Base-by-base conservation (phyloP, 2,797 vertebrate genomes). In the Sebastes vulpes region DNA sequence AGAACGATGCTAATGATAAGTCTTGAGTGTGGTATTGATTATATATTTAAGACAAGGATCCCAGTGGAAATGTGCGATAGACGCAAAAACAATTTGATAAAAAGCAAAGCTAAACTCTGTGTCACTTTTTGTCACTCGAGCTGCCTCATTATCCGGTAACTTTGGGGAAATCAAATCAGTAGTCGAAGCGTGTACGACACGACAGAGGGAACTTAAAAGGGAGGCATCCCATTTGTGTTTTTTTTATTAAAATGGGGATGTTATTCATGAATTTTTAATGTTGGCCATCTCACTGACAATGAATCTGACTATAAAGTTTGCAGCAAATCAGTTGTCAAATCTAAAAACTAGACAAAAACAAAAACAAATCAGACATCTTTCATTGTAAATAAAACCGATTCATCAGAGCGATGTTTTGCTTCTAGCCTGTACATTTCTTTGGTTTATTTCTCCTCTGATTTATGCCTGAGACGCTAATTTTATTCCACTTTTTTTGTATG, bases 401-500 rank as follows among this genome's bases (percentile, higher is more conserved):
- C 28, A 35, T 50, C 69, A 53, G 16, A 21, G 23, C 4, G n/a
- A 5, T 16, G 9, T 10, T 74, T 53, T 29, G 3, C 28, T 10
- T 56, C 16, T 11, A 58, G 50, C 59, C 16, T 65, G 4, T 11
- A n/a, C 3, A 68, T 68, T n/a, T 54, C 38, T 57, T 32, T 54
- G 23, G 6, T 64, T 68, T 65, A 50, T 56, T 69, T 21, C 58
- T 65, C 8, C 20, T 20, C 21, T 72, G 35, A 68, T 46, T 46
- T 46, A 46, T 61, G 26, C 48, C 16, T 16, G 21, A 67, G n/a
- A 58, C 65, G 9, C 16, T 31, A 16, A 68, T 82, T 79, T 50
- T 59, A 58, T 53, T 12, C 28, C 16, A n/a, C 16, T 65, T 66
- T 75, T 65, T 66, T 75, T 81, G 56, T 57, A 25, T 85, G 28